Evolutionary conservation across 2,888 invertebrate genomes (phyloP), one percentile per base, ranked within the genome.

Genomic region (Dynastes hyllus): DNA sequence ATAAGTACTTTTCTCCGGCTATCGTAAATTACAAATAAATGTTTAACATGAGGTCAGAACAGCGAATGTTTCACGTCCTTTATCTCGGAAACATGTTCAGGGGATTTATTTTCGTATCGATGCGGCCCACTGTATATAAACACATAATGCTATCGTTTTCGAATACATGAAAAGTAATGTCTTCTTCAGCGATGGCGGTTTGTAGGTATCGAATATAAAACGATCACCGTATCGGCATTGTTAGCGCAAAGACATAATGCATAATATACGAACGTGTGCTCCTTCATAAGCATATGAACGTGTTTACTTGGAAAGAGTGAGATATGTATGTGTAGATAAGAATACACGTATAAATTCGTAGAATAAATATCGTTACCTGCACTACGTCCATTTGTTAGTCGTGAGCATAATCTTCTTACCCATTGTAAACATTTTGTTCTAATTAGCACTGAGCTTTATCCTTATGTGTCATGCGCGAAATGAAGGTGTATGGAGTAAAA

Each of bases 41-140:
- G 77, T 77, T 82, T 82, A 81, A 81, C 82, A 81, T 78, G 77
- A 77, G 80, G 81, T 79, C 79, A 71, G 63, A 71, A 82, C 81
- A 81, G 81, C 79, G 79, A 80, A 81, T 79, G 81, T 81, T 80
- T 81, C 67, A 69, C 77, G 58, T 81, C 79, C 67, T 80, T 81
- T 81, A 81, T 82, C 81, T 58, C 78, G 55, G 65, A 67, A 81
- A 81, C 80, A 81, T 69, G 77, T 77, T 77, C 27, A 29, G 53
- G 53, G 65, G 77, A 67, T 77, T 77, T 77, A 69, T 77, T 77
- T 45, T 69, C 55, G 77, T 77, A 77, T 58, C 58, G 73, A 29
- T 27, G 51, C 27, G 51, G 69, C 69, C 32, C n/a, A 58, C 29
- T 40, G 58, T 69, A 40, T 73, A 73, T 69, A 53, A 58, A 73